These are phyloP conservation scores for Planiliza haematocheilus DNA, from an alignment of 2,113 vertebrate genomes.

Conservation along the genomic window DNA sequence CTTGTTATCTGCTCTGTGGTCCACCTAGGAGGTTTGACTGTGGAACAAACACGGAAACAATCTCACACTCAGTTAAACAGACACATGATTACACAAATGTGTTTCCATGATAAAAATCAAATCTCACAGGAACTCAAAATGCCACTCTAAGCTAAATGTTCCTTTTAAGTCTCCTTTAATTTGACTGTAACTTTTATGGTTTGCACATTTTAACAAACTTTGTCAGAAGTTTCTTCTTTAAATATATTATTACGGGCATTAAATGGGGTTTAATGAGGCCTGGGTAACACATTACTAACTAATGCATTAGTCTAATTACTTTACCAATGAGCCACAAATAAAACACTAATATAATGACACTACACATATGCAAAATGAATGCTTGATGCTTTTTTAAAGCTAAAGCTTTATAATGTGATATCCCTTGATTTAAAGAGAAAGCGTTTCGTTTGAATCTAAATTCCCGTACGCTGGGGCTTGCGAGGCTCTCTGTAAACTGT, in stretches of 20 bases:
- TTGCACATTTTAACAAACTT: background rate
- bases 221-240: background rate
- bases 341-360: constrained; percentile 5
- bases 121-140: too few relatives aligned
- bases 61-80: constrained; percentile 5
- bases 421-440: too few relatives aligned
- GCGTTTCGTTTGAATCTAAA: too few relatives aligned
- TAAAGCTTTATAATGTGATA: too few relatives aligned
- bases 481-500: background rate
- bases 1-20: constrained; percentile 46
- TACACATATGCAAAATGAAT: background rate
- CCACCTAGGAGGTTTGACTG: constrained; percentile 32
- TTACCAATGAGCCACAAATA: background rate
- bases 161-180: background rate
- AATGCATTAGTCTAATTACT: constrained; percentile 21
- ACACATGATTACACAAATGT: too few relatives aligned
- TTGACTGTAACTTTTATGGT: background rate
- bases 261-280: constrained; percentile 17
- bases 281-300: constrained; percentile 17
- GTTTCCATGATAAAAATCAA: too few relatives aligned
- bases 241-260: background rate
- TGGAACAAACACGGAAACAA: constrained; percentile 3
- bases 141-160: too few relatives aligned
- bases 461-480: background rate
- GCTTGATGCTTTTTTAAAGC: background rate